phyloP scores from a whole-genome alignment of 2,888 invertebrate genomes.

The Gari tellinella region DNA sequence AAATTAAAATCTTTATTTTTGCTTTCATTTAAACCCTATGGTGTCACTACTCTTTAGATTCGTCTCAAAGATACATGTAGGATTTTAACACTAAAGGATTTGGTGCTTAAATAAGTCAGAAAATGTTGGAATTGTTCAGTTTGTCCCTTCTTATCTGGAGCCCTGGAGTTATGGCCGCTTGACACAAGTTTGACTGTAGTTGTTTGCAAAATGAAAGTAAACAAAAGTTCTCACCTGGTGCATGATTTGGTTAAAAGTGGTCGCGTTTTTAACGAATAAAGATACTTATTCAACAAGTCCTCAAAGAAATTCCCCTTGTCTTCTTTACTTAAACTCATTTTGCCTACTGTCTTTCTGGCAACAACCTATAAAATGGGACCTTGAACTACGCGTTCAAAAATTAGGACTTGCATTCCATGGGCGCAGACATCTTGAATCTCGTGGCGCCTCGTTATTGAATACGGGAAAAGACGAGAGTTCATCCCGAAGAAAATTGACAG shows the following conservation, averaged over 20 bases:
- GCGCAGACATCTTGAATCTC: conserved; percentile 67
- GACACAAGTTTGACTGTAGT: too few species aligned
- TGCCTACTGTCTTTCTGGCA: background rate
- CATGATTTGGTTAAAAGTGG: conserved; percentile 76
- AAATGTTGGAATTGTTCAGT: too few species aligned
- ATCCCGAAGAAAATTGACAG: conserved; percentile 35
- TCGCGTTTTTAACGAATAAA: conserved; percentile 63
- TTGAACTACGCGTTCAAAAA: conserved; percentile 41
- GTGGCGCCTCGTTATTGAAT: conserved; percentile 8
- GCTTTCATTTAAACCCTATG: too few species aligned
- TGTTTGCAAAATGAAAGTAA: background rate
- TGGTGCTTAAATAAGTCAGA: too few species aligned
- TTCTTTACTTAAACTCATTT: conserved; percentile 75
- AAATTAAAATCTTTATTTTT: too few species aligned
- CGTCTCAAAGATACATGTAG: too few species aligned
- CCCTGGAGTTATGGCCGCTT: too few species aligned
- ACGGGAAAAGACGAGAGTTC: conserved; percentile 22
- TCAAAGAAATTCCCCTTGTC: conserved; percentile 64
- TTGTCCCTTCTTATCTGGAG: too few species aligned
- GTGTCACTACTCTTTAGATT: too few species aligned
- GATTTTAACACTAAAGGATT: too few species aligned
- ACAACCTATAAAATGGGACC: conserved; percentile 1
- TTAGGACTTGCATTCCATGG: conserved; percentile 43
- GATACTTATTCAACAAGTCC: conserved; percentile 67
- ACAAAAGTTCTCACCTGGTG: conserved; percentile 64